Conservation (phyloP, 53 echinoderm and acorn worm species). For the Crossaster papposus region DNA sequence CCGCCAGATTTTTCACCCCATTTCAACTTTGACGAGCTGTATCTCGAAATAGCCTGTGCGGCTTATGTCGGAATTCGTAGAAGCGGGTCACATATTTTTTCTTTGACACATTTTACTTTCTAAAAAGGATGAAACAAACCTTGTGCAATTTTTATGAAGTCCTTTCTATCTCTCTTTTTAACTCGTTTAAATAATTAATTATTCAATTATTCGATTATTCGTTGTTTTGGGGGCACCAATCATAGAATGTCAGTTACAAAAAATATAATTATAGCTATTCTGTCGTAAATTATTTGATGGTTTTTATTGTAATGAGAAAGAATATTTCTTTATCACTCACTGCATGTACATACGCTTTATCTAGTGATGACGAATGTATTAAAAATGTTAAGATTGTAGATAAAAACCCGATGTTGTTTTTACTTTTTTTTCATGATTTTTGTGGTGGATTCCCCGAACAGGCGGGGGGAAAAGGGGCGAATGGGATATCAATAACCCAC, state of each 20-base stretch:
- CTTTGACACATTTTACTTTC: not conserved
- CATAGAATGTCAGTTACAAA: not conserved
- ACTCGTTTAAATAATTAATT: not conserved
- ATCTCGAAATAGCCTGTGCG: too few relatives aligned
- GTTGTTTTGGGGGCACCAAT: not conserved
- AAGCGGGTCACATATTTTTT: too few relatives aligned
- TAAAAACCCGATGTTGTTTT: conserved; percentile 3
- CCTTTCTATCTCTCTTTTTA: not conserved
- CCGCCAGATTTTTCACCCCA: too few relatives aligned
- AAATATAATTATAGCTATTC: conserved; percentile 1
- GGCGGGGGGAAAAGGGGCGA: not conserved
- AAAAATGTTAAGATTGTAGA: conserved; percentile 41
- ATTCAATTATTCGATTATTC: not conserved
- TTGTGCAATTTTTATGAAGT: conserved; percentile 39
- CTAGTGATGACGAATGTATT: conserved; percentile 44
- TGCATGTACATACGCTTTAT: conserved; percentile 45
- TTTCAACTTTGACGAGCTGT: too few relatives aligned
- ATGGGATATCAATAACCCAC: not conserved
- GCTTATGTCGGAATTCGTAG: too few relatives aligned
- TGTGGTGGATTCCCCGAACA: too few relatives aligned
- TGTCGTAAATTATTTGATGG: conserved; percentile 26
- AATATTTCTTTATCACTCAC: conserved; percentile 18
- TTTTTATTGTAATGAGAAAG: conserved; percentile 25
- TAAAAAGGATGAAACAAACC: conserved; percentile 2
- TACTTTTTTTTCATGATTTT: too few relatives aligned